These are phyloP conservation scores for Lithobates pipiens DNA, from an alignment of 2,797 vertebrate genomes.

Conservation along the genomic window DNA sequence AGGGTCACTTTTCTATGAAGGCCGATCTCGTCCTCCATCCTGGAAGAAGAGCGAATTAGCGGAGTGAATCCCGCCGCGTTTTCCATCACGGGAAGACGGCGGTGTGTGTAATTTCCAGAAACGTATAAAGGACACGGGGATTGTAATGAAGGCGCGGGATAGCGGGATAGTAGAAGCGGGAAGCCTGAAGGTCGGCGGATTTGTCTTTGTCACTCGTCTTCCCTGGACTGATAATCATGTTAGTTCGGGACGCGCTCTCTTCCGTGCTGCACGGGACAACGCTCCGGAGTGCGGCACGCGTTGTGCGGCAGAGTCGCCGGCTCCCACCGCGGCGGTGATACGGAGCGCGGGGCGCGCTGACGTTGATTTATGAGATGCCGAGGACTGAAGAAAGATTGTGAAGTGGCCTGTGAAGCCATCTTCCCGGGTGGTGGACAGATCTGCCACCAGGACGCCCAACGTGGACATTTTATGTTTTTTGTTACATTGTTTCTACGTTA, in stretches of 20 bases:
- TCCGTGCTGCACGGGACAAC: neutral
- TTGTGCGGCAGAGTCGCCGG: neutral
- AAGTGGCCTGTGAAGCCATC: neutral
- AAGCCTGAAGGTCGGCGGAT: slow-evolving; percentile 46
- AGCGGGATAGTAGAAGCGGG: neutral
- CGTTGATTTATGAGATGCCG: slow-evolving; percentile 10
- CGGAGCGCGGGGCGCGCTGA: neutral
- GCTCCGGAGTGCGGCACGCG: neutral
- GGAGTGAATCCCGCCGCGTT: no score
- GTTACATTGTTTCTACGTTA: no score
- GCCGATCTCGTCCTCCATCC: no score
- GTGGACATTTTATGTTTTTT: no score
- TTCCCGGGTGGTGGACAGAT: no score
- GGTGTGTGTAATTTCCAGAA: no score
- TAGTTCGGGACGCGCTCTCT: neutral
- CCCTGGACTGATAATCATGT: slow-evolving; percentile 13
- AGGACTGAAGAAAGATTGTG: neutral
- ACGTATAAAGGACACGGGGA: neutral
- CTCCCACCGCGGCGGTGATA: neutral
- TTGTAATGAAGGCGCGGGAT: slow-evolving; percentile 24
- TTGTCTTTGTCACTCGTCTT: slow-evolving; percentile 26
- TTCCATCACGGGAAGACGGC: no score
- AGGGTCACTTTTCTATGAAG: no score
- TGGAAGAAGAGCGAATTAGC: no score
- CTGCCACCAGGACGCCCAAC: no score